Evolutionary conservation across 2,888 invertebrate genomes (phyloP).

Genomic region (Lasioglossum malachurum): DNA sequence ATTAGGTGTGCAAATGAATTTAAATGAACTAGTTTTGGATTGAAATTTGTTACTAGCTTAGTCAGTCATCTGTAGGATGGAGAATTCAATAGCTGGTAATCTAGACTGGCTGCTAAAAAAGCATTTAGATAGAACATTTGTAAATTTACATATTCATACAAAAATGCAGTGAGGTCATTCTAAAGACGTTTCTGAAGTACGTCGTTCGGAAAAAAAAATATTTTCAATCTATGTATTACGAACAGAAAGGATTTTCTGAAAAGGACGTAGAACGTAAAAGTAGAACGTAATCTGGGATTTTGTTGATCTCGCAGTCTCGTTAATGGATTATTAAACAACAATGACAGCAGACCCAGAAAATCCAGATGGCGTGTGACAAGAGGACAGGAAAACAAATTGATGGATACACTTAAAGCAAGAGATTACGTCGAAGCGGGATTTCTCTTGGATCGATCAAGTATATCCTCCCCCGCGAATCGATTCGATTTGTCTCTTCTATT

Average conservation of each 20-base stretch:
- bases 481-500: slow-evolving; percentile 30
- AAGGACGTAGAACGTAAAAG: not conserved
- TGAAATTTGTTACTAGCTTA: too few species aligned
- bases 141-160: not conserved
- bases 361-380: not conserved
- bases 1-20: not conserved
- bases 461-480: slow-evolving; percentile 34
- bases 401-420: slow-evolving; percentile 25
- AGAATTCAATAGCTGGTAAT: too few species aligned
- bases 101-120: not conserved
- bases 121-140: not conserved
- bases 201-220: not conserved
- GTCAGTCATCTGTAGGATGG: too few species aligned
- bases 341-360: not conserved
- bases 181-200: not conserved
- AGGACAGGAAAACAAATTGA: slow-evolving; percentile 2
- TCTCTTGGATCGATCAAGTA: slow-evolving; percentile 41
- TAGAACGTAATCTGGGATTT: not conserved
- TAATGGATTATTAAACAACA: not conserved
- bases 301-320: not conserved
- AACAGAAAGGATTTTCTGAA: not conserved
- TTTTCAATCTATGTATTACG: not conserved
- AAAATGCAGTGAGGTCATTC: not conserved
- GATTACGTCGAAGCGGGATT: slow-evolving; percentile 36
- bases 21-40: too few species aligned